Evolutionary conservation across 2,888 invertebrate species (phyloP), one percentile per base, ranked within the genome.

Genomic region (Mayetiola destructor): DNA sequence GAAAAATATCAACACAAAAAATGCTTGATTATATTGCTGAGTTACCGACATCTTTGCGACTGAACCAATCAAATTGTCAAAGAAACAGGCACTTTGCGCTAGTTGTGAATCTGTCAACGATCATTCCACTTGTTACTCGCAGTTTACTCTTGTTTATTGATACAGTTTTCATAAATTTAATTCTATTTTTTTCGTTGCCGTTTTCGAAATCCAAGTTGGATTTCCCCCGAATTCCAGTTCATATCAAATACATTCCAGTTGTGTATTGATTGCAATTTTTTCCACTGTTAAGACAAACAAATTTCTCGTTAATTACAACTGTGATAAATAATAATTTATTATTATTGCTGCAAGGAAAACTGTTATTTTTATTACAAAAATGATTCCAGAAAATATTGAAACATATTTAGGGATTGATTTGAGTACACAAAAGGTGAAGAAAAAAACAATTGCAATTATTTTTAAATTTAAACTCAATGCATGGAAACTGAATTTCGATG

Each of bases 321-420:
- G n/a, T n/a, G n/a, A n/a, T n/a, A n/a, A n/a, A n/a, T n/a, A n/a
- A n/a, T n/a, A n/a, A n/a, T n/a, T n/a, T n/a, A n/a, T n/a, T n/a
- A n/a, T n/a, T n/a, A n/a, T n/a, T n/a, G n/a, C n/a, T n/a, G n/a
- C n/a, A n/a, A n/a, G n/a, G 20, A 23, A 12, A 10, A 20, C 20
- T 16, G 40, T 21, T 42, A 12, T 32, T 32, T 32, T 32, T 12
- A 14, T 16, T 27, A 3, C 27, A 14, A 27, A 2, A 48, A 68
- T 60, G 63, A 60, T 59, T 55, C 57, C 61, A 36, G 42, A 58
- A 16, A 56, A 59, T 37, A 61, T 61, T 18, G 73, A 74, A 68
- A 81, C 82, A 63, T 89, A 82, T 76, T 77, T 90, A 65, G 89
- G 89, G 59, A 78, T 90, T 65, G 90, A 90, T 77, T 80, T 89